These are phyloP conservation scores for Oreochromis mossambicus DNA, from an alignment of 2,797 vertebrate species.

Conservation along the genomic window DNA sequence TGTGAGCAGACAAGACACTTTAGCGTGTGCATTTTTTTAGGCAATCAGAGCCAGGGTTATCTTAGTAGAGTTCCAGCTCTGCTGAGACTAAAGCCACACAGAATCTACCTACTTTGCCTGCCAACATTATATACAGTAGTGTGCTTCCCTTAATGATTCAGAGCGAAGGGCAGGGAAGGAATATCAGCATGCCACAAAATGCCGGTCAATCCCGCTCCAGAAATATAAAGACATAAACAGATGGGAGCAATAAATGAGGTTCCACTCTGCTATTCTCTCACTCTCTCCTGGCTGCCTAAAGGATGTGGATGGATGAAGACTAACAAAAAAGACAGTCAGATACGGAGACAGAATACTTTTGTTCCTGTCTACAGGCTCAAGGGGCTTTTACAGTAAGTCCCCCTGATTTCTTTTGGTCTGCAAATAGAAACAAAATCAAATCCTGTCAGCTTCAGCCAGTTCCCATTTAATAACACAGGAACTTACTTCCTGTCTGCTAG, in stretches of 20 bases:
- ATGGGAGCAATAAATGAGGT: slow-evolving; percentile 54
- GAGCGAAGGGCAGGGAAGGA: slow-evolving; percentile 27
- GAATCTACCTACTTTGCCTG: slow-evolving; percentile 14
- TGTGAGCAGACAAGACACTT: slow-evolving; percentile 5
- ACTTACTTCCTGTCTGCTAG: slow-evolving; percentile 28
- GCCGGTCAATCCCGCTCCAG: slow-evolving; percentile 27
- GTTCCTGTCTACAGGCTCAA: slow-evolving; percentile 49
- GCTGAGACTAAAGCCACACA: slow-evolving; percentile 15
- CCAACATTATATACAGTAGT: slow-evolving; percentile 11
- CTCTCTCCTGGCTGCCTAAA: slow-evolving; percentile 28
- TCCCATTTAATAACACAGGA: slow-evolving; percentile 59
- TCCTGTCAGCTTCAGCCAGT: slow-evolving; percentile 48
- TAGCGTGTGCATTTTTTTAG: slow-evolving; percentile 16
- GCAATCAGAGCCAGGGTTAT: neutral
- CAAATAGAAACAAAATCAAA: slow-evolving; percentile 65
- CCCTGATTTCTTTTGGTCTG: slow-evolving; percentile 43
- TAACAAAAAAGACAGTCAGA: slow-evolving; percentile 48
- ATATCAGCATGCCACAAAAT: slow-evolving; percentile 35
- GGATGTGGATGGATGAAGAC: slow-evolving; percentile 47
- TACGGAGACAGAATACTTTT: slow-evolving; percentile 50
- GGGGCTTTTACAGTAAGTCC: slow-evolving; percentile 51
- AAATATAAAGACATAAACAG: slow-evolving; percentile 57
- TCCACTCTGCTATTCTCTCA: slow-evolving; percentile 25
- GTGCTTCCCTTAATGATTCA: slow-evolving; percentile 39
- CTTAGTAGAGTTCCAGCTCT: neutral